Evolutionary conservation across 2,113 vertebrate species (phyloP).

Genomic region (Stictonetta naevosa): DNA sequence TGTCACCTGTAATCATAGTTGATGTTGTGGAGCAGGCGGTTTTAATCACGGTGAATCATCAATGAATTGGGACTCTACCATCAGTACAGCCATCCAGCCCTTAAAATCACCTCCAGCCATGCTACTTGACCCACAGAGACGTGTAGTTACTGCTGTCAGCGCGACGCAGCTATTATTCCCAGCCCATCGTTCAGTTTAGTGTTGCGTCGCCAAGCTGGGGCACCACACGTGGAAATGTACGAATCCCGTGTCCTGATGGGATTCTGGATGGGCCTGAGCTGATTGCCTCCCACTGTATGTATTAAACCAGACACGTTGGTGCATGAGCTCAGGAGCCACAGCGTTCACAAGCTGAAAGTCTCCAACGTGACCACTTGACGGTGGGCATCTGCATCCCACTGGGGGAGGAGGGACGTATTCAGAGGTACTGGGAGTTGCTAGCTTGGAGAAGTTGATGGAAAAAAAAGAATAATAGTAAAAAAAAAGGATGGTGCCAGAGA

Average conservation of each 20-base stretch:
- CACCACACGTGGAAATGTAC: neutral
- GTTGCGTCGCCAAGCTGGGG: neutral
- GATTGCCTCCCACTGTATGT: neutral
- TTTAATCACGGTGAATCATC: neutral
- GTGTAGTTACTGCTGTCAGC: neutral
- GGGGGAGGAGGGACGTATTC: neutral
- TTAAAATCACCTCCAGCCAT: neutral
- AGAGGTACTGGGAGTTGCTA: neutral
- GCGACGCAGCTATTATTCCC: neutral
- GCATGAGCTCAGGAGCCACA: neutral
- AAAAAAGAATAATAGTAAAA: neutral
- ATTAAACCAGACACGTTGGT: neutral
- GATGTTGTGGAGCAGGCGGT: neutral
- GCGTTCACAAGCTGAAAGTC: neutral
- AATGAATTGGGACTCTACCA: neutral
- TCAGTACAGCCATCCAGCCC: neutral
- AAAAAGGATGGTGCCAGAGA: neutral
- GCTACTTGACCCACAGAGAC: neutral
- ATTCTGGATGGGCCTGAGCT: neutral
- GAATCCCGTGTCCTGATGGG: neutral
- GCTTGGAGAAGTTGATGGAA: neutral
- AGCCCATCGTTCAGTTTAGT: neutral
- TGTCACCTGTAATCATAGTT: neutral
- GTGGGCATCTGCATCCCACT: neutral
- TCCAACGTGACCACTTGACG: neutral